Base-by-base conservation (phyloP, 2,797 vertebrate species). In the Leuciscus waleckii region DNA sequence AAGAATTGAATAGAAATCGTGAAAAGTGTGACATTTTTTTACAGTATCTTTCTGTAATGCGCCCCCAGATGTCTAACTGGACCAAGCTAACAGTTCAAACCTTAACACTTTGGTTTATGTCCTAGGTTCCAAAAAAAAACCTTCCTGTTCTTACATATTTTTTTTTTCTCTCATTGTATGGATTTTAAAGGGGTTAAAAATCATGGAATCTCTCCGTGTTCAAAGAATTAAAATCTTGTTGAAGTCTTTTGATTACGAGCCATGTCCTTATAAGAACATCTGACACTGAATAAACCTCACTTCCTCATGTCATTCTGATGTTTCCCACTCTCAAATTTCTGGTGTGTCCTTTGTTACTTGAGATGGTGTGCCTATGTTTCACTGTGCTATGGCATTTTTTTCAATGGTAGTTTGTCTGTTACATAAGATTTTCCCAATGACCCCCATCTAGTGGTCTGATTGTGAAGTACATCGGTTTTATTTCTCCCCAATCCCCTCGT, bases 361-460 rank as follows among this genome's bases (percentile, higher is more conserved):
- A 63, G 16, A n/a, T 8, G 0, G 8, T 41, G 8, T 32, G 39
- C 32, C 69, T 54, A 5, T n/a, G 29, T 80, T 68, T 68, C 63
- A 49, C 75, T 39, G 54, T 77, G 75, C 35, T 1, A 26, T n/a
- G 32, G 41, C 7, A 35, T 67, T 54, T 51, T 51, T 69, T 61
- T 43, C 23, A 26, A 13, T 0, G 32, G 26, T 32, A 13, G 41
- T 32, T 2, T 61, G 37, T 46, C n/a, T 41, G 26, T 32, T 49
- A 26, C 1, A 3, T 26, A 41, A 21, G 4, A 35, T 26, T 37
- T 32, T 29, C 4, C 1, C 46, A 32, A 43, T 54, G n/a, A 54
- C 37, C 1, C 19, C 67, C 54, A 69, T 61, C 49, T 77, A 77
- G 79, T 82, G 26, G 73, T 78, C 32, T 21, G 63, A 39, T 29